Evolutionary conservation across 1,140 invertebrate species (phyloP).

Genomic region (Aporrectodea caliginosa): DNA sequence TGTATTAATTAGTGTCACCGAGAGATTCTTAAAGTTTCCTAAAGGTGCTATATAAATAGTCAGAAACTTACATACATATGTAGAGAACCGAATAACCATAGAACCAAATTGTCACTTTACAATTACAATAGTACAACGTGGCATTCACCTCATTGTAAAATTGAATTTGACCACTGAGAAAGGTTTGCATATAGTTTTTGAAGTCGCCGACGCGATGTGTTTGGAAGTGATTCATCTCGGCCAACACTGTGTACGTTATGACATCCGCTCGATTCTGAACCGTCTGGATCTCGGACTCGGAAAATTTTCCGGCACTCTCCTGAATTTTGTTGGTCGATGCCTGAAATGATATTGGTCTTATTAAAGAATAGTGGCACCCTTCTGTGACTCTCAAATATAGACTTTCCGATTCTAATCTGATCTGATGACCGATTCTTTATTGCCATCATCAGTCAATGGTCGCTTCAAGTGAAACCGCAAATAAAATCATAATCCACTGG

Average conservation of each 20-base stretch:
- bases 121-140: neutral
- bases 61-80: too few relatives aligned
- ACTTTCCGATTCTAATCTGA: too few relatives aligned
- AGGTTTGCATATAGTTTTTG: slow-evolving; percentile 77
- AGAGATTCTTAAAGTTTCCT: neutral
- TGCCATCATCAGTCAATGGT: too few relatives aligned
- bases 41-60: too few relatives aligned
- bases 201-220: slow-evolving; percentile 80
- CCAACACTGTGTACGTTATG: slow-evolving; percentile 83
- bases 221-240: slow-evolving; percentile 91
- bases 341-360: too few relatives aligned
- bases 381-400: too few relatives aligned
- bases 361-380: too few relatives aligned
- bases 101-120: neutral
- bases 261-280: slow-evolving; percentile 79
- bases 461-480: too few relatives aligned
- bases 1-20: neutral
- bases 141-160: slow-evolving; percentile 75
- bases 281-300: slow-evolving; percentile 71
- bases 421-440: too few relatives aligned
- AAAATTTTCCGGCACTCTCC: slow-evolving; percentile 66
- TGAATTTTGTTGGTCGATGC: slow-evolving; percentile 27
- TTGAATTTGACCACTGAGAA: slow-evolving; percentile 79
- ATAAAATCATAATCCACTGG: too few relatives aligned
- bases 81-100: neutral